phyloP scores from a whole-genome alignment of 37 sponge, comb jelly and placozoan species.

The Geodia barretti region DNA sequence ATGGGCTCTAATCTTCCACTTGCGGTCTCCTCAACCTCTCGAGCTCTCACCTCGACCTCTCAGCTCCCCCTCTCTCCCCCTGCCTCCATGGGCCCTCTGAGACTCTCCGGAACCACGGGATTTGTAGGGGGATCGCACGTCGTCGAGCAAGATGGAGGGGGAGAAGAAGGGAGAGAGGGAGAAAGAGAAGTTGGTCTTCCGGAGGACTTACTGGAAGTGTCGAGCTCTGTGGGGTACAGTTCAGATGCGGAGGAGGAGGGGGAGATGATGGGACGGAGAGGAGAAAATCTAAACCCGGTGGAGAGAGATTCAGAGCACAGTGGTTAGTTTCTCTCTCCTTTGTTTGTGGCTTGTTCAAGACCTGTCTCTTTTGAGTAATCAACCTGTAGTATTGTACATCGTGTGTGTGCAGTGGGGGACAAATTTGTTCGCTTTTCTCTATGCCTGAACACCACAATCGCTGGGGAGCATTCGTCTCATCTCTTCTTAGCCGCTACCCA shows the following conservation, averaged over 20 bases:
- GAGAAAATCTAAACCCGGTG: too few species aligned
- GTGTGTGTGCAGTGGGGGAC: too few species aligned
- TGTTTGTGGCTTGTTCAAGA: too few species aligned
- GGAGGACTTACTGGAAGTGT: not conserved
- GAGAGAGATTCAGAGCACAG: too few species aligned
- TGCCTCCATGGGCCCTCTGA: not conserved
- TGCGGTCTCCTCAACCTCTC: not conserved
- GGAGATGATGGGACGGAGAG: not conserved
- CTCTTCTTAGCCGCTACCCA: not conserved
- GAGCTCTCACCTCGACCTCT: not conserved
- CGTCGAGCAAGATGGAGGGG: too few species aligned
- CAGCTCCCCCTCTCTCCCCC: not conserved
- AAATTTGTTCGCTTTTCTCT: too few species aligned
- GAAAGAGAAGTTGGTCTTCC: not conserved
- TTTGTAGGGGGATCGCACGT: not conserved
- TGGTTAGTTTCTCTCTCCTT: too few species aligned
- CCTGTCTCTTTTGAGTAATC: too few species aligned
- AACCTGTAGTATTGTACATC: too few species aligned
- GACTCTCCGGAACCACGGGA: not conserved
- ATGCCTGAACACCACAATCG: not conserved
- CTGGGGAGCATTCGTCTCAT: not conserved
- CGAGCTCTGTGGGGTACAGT: not conserved
- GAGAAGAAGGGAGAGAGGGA: constrained; percentile 2
- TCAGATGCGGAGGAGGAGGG: not conserved
- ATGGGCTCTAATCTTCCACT: not conserved